phyloP scores from a whole-genome alignment of 2,888 invertebrate species.

The Leptinotarsa haldemani region DNA sequence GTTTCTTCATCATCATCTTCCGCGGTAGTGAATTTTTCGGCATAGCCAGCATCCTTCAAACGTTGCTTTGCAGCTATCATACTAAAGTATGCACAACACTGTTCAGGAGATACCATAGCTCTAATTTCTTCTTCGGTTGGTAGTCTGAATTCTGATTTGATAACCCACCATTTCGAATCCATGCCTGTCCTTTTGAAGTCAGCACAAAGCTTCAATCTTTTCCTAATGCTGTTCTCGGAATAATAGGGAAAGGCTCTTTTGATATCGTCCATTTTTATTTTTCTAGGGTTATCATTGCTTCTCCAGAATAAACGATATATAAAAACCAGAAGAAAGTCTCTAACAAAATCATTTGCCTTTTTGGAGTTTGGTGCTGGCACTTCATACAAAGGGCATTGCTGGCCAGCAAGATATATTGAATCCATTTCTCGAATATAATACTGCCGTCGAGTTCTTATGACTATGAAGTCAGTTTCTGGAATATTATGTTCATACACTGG shows the following conservation, averaged over 20 bases:
- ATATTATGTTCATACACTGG: slow-evolving; percentile 92
- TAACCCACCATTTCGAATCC: slow-evolving; percentile 93
- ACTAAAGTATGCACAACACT: slow-evolving; percentile 97
- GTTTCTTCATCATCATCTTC: slow-evolving; percentile 97
- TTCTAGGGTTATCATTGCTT: slow-evolving; percentile 88
- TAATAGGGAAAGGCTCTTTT: slow-evolving; percentile 97
- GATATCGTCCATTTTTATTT: slow-evolving; percentile 99
- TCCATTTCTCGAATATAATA: slow-evolving; percentile 93
- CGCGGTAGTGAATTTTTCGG: slow-evolving; percentile 97
- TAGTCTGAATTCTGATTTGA: slow-evolving; percentile 92
- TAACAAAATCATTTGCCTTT: slow-evolving; percentile 95
- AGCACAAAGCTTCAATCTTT: slow-evolving; percentile 94
- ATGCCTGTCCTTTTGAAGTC: slow-evolving; percentile 95
- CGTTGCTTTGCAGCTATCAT: slow-evolving; percentile 72
- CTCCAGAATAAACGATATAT: slow-evolving; percentile 98
- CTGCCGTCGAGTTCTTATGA: slow-evolving; percentile 90
- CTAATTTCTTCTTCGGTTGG: slow-evolving; percentile 98
- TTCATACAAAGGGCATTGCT: slow-evolving; percentile 96
- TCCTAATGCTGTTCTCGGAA: slow-evolving; percentile 97
- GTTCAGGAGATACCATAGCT: slow-evolving; percentile 98
- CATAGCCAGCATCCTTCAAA: slow-evolving; percentile 84
- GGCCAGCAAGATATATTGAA: slow-evolving; percentile 91
- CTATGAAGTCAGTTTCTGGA: slow-evolving; percentile 85
- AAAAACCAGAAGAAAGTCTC: slow-evolving; percentile 97
- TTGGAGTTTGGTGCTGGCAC: slow-evolving; percentile 99